These are phyloP conservation scores for Cosmia trapezina DNA, from an alignment of 2,888 invertebrate species.

Conservation along the genomic window DNA sequence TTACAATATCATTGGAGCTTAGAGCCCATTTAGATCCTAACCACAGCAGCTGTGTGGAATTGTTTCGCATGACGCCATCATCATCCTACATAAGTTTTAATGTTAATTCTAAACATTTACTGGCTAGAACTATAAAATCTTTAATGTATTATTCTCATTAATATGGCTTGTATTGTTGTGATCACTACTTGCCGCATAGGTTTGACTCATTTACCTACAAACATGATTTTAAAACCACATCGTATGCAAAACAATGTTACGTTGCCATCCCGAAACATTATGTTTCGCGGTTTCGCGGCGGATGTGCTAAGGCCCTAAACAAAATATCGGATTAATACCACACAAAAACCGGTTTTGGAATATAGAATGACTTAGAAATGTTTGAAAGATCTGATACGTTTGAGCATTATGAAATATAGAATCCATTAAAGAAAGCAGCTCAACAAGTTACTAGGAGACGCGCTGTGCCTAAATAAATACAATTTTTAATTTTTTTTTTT, in stretches of 20 bases:
- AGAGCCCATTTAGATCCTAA: background rate
- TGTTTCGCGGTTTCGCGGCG: no score
- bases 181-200: background rate
- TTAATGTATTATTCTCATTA: background rate
- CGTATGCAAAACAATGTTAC: background rate
- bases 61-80: conserved; percentile 5
- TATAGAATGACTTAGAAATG: background rate
- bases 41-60: background rate
- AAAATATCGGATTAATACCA: background rate
- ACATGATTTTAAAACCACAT: no score
- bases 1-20: background rate
- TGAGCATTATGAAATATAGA: background rate
- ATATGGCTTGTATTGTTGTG: background rate
- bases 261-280: no score
- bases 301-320: background rate
- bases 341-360: background rate
- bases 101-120: conserved; percentile 4
- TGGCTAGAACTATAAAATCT: conserved; percentile 14
- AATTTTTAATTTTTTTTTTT: background rate
- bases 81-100: conserved; percentile 6
- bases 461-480: background rate
- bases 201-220: background rate
- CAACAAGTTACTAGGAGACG: background rate
- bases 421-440: background rate
- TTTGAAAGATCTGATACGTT: background rate